A percentile compares a stretch with the other conserved stretches of the same genome.
These are phyloP conservation scores for Tragelaphus buxtoni DNA, from an alignment of 2,113 vertebrate species.

Conservation along the genomic window DNA sequence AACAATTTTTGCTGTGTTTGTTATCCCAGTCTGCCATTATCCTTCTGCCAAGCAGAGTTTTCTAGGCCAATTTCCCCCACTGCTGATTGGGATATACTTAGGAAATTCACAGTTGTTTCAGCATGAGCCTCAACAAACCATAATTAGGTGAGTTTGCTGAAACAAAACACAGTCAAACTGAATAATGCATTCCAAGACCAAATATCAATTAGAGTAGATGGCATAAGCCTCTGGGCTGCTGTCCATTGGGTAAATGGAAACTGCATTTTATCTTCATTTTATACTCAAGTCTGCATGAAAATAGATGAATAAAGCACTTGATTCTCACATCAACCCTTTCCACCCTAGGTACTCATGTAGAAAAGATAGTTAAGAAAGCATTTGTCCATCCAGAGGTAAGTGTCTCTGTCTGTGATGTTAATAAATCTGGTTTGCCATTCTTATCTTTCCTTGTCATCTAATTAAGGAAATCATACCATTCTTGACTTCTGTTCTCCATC, in stretches of 20 bases:
- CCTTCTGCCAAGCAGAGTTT: slow-evolving; percentile 12
- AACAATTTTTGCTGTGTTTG: background rate
- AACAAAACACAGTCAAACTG: background rate
- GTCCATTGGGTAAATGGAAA: background rate
- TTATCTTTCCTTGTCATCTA: background rate
- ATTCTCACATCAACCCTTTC: background rate
- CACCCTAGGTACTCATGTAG: too few relatives aligned
- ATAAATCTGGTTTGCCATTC: background rate
- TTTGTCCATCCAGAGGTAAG: background rate
- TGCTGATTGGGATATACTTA: background rate
- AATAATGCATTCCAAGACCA: background rate
- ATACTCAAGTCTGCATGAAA: background rate
- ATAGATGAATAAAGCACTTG: background rate
- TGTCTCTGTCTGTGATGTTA: background rate
- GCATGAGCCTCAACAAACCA: background rate
- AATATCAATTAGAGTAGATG: background rate
- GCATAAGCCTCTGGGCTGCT: background rate
- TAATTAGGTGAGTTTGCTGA: slow-evolving; percentile 4
- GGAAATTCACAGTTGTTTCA: slow-evolving; percentile 30
- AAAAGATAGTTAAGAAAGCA: background rate
- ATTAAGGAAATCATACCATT: background rate
- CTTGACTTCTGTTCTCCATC: background rate
- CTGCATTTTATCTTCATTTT: background rate
- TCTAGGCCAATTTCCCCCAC: slow-evolving; percentile 7
- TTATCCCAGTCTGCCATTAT: background rate